phyloP scores from a whole-genome alignment of 2,888 invertebrate species.

The Barypeithes pellucidus region DNA sequence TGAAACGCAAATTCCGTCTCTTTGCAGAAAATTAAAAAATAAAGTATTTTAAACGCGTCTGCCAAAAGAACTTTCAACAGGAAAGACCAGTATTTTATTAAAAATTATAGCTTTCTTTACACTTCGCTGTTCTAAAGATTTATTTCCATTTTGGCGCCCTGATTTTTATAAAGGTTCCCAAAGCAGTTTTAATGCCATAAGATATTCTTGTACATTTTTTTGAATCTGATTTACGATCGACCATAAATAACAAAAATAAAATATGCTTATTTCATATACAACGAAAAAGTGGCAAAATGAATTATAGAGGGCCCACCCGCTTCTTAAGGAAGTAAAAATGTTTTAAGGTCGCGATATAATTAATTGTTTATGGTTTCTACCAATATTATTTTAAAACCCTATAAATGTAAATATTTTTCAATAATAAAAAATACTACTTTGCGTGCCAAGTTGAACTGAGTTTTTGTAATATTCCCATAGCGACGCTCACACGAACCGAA shows the following conservation, averaged over 20 bases:
- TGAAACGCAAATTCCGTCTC: constrained; percentile 37
- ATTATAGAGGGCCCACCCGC: constrained; percentile 15
- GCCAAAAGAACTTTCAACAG: constrained; percentile 43
- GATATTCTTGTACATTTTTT: constrained; percentile 40
- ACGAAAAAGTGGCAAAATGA: constrained; percentile 29
- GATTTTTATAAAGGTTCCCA: constrained; percentile 49
- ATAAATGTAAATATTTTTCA: no score
- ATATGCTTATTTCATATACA: constrained; percentile 42
- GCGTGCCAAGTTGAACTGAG: no score
- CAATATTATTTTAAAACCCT: no score
- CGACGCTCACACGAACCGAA: no score
- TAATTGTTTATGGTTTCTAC: background rate
- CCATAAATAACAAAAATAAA: constrained; percentile 40
- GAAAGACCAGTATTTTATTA: constrained; percentile 50
- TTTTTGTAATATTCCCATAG: no score
- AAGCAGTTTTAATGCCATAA: constrained; percentile 44
- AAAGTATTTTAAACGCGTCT: constrained; percentile 37
- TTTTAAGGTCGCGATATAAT: background rate
- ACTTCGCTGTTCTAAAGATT: constrained; percentile 51
- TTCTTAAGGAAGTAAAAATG: background rate
- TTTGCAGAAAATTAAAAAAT: constrained; percentile 48
- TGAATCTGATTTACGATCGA: constrained; percentile 29
- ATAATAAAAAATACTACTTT: no score
- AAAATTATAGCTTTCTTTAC: constrained; percentile 54
- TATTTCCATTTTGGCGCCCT: constrained; percentile 50